Evolutionary conservation across 2,797 vertebrate species (phyloP).

Genomic region (Nyctalus aviator): DNA sequence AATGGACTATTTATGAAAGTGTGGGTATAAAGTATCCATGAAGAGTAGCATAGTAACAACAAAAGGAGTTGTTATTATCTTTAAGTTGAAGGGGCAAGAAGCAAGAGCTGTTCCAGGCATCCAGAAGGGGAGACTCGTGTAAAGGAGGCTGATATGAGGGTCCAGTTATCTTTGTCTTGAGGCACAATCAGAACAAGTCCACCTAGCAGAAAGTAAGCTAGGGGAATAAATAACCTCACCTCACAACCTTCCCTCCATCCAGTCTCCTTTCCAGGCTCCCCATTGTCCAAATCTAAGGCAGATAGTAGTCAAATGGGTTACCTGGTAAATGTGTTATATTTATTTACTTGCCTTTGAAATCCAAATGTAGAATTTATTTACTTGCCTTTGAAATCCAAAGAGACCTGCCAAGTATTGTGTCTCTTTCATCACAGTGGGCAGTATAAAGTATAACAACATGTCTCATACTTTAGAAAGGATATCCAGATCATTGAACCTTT

Average conservation of each 20-base stretch:
- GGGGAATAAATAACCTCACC: background rate
- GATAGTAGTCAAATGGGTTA: background rate
- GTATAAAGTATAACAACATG: background rate
- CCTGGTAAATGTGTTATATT: background rate
- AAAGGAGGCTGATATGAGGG: background rate
- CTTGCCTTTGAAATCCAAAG: conserved; percentile 23
- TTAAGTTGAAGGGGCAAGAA: background rate
- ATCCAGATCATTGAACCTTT: background rate
- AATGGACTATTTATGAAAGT: background rate
- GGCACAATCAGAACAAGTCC: background rate
- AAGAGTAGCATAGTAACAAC: background rate
- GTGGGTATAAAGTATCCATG: background rate
- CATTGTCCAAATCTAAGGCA: background rate
- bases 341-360: conserved; percentile 19
- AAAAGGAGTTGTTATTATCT: background rate
- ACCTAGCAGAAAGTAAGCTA: background rate
- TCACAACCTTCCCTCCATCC: background rate
- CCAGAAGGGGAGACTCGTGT: background rate
- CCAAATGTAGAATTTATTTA: background rate
- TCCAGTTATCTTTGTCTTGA: background rate
- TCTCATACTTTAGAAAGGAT: conserved; percentile 24
- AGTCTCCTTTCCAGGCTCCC: background rate
- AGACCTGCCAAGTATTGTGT: background rate
- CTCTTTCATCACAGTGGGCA: background rate
- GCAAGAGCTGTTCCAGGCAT: background rate